Evolutionary conservation across 2,113 vertebrate genomes (phyloP).

Genomic region (Phoxinus phoxinus): DNA sequence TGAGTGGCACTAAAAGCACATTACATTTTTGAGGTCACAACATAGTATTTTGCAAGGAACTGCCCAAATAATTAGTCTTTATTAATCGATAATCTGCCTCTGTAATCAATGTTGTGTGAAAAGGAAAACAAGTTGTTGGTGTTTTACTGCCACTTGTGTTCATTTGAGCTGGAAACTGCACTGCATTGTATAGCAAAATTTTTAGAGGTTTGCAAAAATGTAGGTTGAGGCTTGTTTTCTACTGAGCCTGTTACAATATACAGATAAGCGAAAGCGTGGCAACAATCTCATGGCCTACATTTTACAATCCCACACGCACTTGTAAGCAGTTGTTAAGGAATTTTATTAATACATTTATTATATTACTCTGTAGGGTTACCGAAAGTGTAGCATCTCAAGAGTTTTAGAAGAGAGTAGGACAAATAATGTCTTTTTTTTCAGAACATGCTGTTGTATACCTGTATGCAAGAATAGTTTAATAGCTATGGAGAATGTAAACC

Average conservation of each 20-base stretch:
- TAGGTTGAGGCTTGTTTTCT: neutral
- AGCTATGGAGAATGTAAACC: neutral
- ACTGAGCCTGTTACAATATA: neutral
- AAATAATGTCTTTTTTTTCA: neutral
- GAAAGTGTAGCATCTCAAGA: neutral
- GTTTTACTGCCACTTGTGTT: too few species aligned
- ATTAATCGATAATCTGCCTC: neutral
- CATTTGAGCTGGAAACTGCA: too few species aligned
- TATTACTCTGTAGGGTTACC: neutral
- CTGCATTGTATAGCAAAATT: neutral
- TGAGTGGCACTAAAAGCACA: neutral
- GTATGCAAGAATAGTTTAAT: neutral
- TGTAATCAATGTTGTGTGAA: neutral
- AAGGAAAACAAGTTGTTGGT: too few species aligned
- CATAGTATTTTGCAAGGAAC: neutral
- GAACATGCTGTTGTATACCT: neutral
- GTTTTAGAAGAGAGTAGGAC: neutral
- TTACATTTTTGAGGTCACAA: neutral
- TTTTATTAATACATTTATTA: neutral
- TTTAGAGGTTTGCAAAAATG: neutral
- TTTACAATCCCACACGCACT: neutral
- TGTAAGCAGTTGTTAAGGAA: neutral
- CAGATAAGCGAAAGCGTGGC: neutral
- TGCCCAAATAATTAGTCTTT: neutral
- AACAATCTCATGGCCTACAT: neutral